These are phyloP conservation scores for Drosophila trichaetosa DNA, from an alignment of 2,888 invertebrate genomes.

Conservation along the genomic window DNA sequence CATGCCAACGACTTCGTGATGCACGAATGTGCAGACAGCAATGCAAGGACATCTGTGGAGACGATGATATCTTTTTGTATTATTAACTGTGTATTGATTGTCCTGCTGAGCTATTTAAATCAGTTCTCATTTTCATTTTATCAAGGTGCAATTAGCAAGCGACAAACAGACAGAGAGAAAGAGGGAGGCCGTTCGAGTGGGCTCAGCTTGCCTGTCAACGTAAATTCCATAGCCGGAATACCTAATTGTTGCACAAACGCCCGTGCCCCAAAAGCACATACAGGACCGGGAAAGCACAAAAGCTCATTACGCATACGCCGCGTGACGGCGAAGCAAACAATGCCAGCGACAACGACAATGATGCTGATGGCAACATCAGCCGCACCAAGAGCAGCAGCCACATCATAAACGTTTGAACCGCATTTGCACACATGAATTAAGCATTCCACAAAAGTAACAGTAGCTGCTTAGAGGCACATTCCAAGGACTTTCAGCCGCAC, in stretches of 20 bases:
- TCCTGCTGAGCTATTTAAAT: background rate
- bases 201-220: slow-evolving; percentile 32
- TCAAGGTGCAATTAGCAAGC: background rate
- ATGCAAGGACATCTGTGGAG: background rate
- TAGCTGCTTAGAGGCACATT: slow-evolving; percentile 44
- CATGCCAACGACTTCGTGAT: slow-evolving; percentile 7
- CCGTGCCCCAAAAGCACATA: slow-evolving; percentile 33
- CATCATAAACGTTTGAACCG: slow-evolving; percentile 75
- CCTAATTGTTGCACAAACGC: slow-evolving; percentile 70
- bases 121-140: slow-evolving; percentile 38
- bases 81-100: slow-evolving; percentile 23
- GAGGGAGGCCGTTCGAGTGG: slow-evolving; percentile 22
- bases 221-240: slow-evolving; percentile 63
- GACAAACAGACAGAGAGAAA: background rate
- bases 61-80: slow-evolving; percentile 5
- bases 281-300: slow-evolving; percentile 27
- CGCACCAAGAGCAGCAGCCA: slow-evolving; percentile 38
- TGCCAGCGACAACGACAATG: slow-evolving; percentile 45
- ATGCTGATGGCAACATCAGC: slow-evolving; percentile 8
- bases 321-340: slow-evolving; percentile 66
- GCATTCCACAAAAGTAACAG: slow-evolving; percentile 75
- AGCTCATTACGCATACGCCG: slow-evolving; percentile 75
- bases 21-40: background rate
- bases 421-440: slow-evolving; percentile 77
- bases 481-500: slow-evolving; percentile 46